Evolutionary conservation across 2,888 invertebrate species (phyloP), one percentile per base, ranked within the genome.

Genomic region (Doris montereyensis): DNA sequence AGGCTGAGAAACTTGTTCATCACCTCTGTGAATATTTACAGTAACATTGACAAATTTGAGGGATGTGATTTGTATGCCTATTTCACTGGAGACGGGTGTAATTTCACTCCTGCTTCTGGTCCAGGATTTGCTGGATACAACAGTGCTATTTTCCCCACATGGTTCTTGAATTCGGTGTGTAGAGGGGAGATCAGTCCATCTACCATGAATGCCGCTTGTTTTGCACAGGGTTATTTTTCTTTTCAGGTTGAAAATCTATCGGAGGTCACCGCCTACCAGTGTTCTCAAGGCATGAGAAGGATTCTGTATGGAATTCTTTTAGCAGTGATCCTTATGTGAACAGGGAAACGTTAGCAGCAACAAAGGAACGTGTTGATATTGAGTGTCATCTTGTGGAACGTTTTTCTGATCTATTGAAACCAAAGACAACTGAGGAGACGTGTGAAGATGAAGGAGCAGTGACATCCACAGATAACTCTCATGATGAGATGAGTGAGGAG

Each of bases 81-180:
- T 75, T 80, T 85, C 67, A 78, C 82, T 41, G 52, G 32, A 21
- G 75, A 70, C 52, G 28, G 60, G 17, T 67, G 60, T 5, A 58
- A 68, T 3, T 77, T 71, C 28, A 10, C 24, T 30, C 13, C 13
- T 8, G n/a, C 35, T 35, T 67, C 60, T 57, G 30, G 60, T 58
- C 30, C 71, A 76, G 17, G n/a, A 5, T 30, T 74, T 79, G 30
- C 76, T 68, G n/a, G 81, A 84, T 87, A 82, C 62, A 78, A 85
- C 79, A 84, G 85, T 0, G 77, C 78, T 26, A 1, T 28, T 0
- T 73, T 93, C 80, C 94, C 95, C 0, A 88, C 91, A 3, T 95
- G 95, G 95, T 94, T 96, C 88, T 89, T 94, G 1, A 91, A 94
- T 52, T 93, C 94, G 81, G 94, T 95, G 79, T 93, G 94, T 62